A percentile compares a stretch with the other conserved stretches of the same genome.
Evolutionary conservation across 1,140 invertebrate species (phyloP).

Genomic region (Papilio glaucus): DNA sequence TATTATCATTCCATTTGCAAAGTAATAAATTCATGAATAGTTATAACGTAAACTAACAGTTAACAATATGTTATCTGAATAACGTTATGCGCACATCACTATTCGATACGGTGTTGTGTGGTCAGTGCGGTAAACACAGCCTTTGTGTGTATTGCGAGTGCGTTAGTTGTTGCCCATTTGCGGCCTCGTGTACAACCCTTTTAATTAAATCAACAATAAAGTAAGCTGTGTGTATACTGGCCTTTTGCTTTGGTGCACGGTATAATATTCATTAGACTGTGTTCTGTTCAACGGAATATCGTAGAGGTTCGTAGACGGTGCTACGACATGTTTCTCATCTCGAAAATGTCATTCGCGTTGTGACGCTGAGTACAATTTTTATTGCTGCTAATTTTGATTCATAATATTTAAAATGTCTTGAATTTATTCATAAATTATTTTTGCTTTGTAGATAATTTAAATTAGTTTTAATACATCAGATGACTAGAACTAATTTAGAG

Average conservation of each 20-base stretch:
- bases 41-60: conserved; percentile 18
- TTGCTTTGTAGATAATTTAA: not conserved
- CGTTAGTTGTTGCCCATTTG: conserved; percentile 35
- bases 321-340: conserved; percentile 17
- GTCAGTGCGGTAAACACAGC: conserved; percentile 36
- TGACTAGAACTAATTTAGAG: no score
- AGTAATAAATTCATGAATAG: no score
- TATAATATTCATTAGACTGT: conserved; percentile 7
- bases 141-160: conserved; percentile 25
- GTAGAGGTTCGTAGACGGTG: conserved; percentile 32
- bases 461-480: no score
- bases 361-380: conserved; percentile 6
- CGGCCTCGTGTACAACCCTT: conserved; percentile 28
- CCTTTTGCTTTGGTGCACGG: not conserved
- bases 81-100: conserved; percentile 15
- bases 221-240: conserved; percentile 16
- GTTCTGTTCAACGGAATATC: conserved; percentile 3
- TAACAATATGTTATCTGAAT: not conserved
- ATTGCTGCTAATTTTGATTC: not conserved
- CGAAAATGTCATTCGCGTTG: not conserved
- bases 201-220: conserved; percentile 10
- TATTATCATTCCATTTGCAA: no score
- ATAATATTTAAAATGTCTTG: not conserved
- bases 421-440: not conserved
- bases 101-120: conserved; percentile 21